phyloP scores from a whole-genome alignment of 1,140 invertebrate genomes.

The Penaeus japonicus region DNA sequence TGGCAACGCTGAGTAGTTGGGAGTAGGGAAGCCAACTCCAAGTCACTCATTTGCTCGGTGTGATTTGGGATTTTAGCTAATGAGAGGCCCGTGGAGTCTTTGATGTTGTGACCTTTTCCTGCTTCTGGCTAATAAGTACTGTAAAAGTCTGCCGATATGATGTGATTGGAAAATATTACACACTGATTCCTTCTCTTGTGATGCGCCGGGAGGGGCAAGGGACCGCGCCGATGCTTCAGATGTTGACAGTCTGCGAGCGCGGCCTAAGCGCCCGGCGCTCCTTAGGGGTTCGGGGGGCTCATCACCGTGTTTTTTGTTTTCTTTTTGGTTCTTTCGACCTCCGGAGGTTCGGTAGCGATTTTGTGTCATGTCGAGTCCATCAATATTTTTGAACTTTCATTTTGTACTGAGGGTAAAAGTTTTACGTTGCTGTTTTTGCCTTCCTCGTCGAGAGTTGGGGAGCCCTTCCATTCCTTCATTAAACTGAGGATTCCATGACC shows the following conservation, averaged over 20 bases:
- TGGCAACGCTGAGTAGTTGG: neutral
- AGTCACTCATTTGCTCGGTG: constrained; percentile 38
- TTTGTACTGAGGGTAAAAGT: no score
- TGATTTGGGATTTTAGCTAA: constrained; percentile 50
- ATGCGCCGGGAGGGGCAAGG: neutral
- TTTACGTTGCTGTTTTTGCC: no score
- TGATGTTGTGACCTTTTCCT: constrained; percentile 27
- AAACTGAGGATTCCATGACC: no score
- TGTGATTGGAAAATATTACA: constrained; percentile 38
- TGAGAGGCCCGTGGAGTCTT: constrained; percentile 20
- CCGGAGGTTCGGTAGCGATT: no score
- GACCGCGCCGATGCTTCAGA: neutral
- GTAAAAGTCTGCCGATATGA: neutral
- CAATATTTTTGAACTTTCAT: no score
- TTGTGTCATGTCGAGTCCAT: no score
- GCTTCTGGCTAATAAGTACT: constrained; percentile 33
- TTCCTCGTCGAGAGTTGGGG: no score
- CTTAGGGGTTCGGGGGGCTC: neutral
- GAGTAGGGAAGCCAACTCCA: neutral
- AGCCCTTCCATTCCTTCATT: no score
- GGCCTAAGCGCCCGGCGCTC: neutral
- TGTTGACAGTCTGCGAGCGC: neutral
- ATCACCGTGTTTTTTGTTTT: no score
- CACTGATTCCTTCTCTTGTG: neutral
- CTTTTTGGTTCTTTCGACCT: no score